phyloP scores from a whole-genome alignment of 2,797 vertebrate genomes.

The Phalloptychus januarius region DNA sequence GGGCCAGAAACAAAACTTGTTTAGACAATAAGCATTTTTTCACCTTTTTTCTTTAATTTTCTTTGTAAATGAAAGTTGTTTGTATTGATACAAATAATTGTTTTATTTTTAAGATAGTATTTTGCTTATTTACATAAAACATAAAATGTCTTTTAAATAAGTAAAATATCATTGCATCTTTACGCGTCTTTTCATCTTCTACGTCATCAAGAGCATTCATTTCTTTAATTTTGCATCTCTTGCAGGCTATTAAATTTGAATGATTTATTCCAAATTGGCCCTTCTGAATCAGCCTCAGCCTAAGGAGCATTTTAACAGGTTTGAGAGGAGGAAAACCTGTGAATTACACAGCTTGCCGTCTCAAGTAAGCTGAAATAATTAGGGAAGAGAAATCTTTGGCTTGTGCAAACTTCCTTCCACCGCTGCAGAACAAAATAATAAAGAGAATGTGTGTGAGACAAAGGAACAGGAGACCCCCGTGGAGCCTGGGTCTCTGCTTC shows the following conservation, averaged over 20 bases:
- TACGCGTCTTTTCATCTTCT: neutral
- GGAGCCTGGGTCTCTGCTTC: slow-evolving; percentile 86
- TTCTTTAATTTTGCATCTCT: slow-evolving; percentile 1
- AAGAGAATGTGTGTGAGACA: slow-evolving; percentile 86
- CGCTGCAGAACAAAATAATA: slow-evolving; percentile 79
- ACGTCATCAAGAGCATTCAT: too few species aligned
- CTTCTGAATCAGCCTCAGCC: slow-evolving; percentile 31
- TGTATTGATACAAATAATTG: neutral
- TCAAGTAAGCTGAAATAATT: slow-evolving; percentile 85
- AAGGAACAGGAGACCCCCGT: slow-evolving; percentile 87
- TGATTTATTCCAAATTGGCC: slow-evolving; percentile 11
- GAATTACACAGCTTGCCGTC: slow-evolving; percentile 71
- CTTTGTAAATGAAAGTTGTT: neutral
- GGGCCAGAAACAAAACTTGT: neutral
- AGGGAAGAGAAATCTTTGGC: slow-evolving; percentile 81
- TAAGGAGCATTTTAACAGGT: slow-evolving; percentile 57
- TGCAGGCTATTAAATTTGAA: slow-evolving; percentile 21
- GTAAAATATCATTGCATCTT: neutral
- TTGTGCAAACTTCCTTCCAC: slow-evolving; percentile 86
- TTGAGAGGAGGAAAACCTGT: slow-evolving; percentile 58
- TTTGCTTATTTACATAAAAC: neutral
- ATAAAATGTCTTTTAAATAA: neutral
- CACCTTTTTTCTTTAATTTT: neutral
- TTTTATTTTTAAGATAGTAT: neutral
- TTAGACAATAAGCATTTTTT: neutral